A percentile compares a stretch with the other conserved stretches of the same genome.
Evolutionary conservation across 2,888 invertebrate genomes (phyloP).

Genomic region (Rhabditoides inermis): DNA sequence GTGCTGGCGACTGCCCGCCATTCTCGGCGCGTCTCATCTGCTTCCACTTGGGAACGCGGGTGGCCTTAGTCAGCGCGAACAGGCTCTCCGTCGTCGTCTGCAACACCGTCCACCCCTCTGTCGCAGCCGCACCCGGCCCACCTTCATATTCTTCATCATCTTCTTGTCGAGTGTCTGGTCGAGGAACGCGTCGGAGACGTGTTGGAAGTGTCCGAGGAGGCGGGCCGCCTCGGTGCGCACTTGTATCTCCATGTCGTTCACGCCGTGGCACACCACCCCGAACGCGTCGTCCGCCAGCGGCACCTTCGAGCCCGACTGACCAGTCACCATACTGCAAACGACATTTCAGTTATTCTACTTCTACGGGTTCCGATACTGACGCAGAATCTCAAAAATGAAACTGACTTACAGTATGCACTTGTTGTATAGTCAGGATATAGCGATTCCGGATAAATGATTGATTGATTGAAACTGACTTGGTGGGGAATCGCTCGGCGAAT

Average conservation of each 20-base stretch:
- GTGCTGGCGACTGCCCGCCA: too few relatives aligned
- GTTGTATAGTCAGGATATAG: too few relatives aligned
- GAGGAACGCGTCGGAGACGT: conserved; percentile 78
- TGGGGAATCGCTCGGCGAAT: conserved; percentile 2
- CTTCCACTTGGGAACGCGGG: too few relatives aligned
- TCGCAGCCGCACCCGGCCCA: conserved; percentile 52
- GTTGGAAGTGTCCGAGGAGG: conserved; percentile 68
- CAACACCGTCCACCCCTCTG: conserved; percentile 1
- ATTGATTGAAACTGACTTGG: not conserved
- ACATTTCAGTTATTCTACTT: too few relatives aligned
- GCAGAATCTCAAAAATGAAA: too few relatives aligned
- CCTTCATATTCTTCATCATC: conserved; percentile 86
- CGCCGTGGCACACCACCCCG: conserved; percentile 81
- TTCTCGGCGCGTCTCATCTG: too few relatives aligned
- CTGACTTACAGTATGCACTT: too few relatives aligned
- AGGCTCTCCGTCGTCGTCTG: not conserved
- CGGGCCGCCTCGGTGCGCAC: conserved; percentile 49
- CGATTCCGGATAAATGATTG: not conserved
- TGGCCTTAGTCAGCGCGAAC: not conserved
- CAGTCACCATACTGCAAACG: not conserved
- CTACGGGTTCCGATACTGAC: too few relatives aligned
- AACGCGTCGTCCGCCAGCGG: conserved; percentile 90
- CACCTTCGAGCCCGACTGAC: conserved; percentile 54
- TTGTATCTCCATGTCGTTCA: conserved; percentile 74
- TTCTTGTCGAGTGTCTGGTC: conserved; percentile 95